Evolutionary conservation across 2,888 invertebrate species (phyloP), one percentile per base, ranked within the genome.

Genomic region (Andrena dorsata): DNA sequence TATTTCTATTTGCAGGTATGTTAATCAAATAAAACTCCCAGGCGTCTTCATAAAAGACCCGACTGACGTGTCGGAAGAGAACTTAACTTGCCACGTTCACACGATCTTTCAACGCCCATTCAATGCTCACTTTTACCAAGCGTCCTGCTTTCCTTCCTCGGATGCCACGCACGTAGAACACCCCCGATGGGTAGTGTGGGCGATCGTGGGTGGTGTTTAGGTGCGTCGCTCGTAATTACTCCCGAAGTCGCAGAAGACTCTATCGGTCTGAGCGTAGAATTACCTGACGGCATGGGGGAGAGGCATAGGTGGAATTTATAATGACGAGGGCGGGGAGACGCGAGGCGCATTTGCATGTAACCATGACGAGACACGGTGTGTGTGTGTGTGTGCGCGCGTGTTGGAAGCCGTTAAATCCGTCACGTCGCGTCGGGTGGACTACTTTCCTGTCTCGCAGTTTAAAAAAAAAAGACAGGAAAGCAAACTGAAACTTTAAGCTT

Each of bases 161-260:
- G 77, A 78, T 63, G 80, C 63, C 53, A 65, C 61, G 65, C 70
- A 41, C 77, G 51, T 76, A 65, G 30, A 68, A 60, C 72, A 66
- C 75, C 83, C 58, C n/a, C 30, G 53, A 20, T 10, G 56, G 75
- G 28, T 6, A 63, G 72, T 72, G 90, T 91, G 85, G 90, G 90
- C 90, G 90, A 76, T 84, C 87, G 90, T 91, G 90, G 92, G 90
- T 89, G 90, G 90, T 89, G 90, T 90, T 91, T 90, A 90, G 90
- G 87, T 84, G 88, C 90, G 90, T 90, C 90, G 86, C 79, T 71
- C 84, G 90, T 92, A 91, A 92, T 92, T 92, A 92, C 89, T 90
- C 89, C 86, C 85, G 75, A 85, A 89, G 89, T 88, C 88, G 88
- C 84, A 64, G 86, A 90, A 89, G 88, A 92, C 91, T 92, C 90